Conservation (phyloP, 2,888 invertebrate species). For the Anthoptus insignis region DNA sequence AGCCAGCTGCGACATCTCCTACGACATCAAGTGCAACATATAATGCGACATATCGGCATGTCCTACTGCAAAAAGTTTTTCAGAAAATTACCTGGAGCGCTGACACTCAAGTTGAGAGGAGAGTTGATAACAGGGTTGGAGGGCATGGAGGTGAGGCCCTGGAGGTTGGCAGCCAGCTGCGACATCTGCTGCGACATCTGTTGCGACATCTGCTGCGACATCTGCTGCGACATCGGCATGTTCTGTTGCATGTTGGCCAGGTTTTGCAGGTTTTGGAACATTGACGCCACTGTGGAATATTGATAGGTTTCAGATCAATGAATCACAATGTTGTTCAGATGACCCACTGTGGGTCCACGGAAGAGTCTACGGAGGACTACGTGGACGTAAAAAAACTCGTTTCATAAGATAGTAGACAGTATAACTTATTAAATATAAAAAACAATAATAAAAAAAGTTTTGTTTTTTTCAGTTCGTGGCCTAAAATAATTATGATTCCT, state of each 20-base stretch:
- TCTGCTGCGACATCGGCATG: slow-evolving; percentile 86
- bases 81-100: slow-evolving; percentile 86
- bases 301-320: neutral
- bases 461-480: no score
- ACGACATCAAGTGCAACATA: slow-evolving; percentile 87
- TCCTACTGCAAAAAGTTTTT: slow-evolving; percentile 86
- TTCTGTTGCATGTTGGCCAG: slow-evolving; percentile 85
- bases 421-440: no score
- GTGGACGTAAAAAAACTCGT: no score
- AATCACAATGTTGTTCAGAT: neutral
- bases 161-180: slow-evolving; percentile 89
- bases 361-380: no score
- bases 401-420: no score
- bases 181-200: slow-evolving; percentile 87
- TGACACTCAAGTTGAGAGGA: slow-evolving; percentile 94
- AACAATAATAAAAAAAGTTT: no score
- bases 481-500: no score
- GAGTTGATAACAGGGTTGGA: slow-evolving; percentile 92
- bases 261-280: slow-evolving; percentile 88
- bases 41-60: no score
- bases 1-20: slow-evolving; percentile 85
- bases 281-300: slow-evolving; percentile 89
- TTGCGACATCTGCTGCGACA: slow-evolving; percentile 87
- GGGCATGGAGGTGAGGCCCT: slow-evolving; percentile 92
- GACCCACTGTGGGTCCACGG: no score